Base-by-base conservation (phyloP, 1,140 invertebrate genomes). In the Drosophila aff. region DNA sequence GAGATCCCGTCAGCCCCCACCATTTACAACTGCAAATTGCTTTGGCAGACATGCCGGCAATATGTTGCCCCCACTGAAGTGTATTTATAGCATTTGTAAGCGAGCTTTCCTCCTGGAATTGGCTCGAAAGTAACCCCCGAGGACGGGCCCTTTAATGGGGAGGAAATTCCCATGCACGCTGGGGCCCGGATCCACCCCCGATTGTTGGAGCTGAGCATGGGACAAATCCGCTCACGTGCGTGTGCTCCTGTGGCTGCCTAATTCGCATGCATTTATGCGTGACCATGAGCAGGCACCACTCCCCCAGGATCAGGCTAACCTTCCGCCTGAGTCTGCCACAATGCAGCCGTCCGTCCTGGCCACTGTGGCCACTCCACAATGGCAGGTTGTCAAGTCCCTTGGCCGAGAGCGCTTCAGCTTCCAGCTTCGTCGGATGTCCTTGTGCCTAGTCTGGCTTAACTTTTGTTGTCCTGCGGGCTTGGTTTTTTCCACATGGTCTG, bases 201-300 rank as follows among this genome's bases (percentile, higher is more conserved):
- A 49, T 50, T 23, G 8, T 62, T 26, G 43, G 66, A 53, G 36
- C 46, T 40, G 21, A 36, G 57, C 50, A 46, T 75, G 11, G 58
- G 38, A 43, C 40, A 50, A 74, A 77, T 74, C 28, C 47, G 40
- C 57, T 46, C 62, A 82, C 77, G 83, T 84, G 82, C 77, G 76
- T 75, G 46, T 68, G 67, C 43, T 72, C 44, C 53, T 49, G 44
- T 47, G 68, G 53, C 52, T 78, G 65, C 75, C 81, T 91, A 91
- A 91, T 91, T 91, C 82, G 77, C 68, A 84, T 91, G 81, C 89
- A 91, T 91, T 91, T 91, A 91, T 84, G 89, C 89, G 84, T 91
- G 84, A 89, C 79, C 84, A 91, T 67, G 82, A 87, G 74, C 67
- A 72, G 53, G 76, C 26, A 69, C 38, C 23, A 47, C 38, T 76